Conservation (phyloP, 2,113 vertebrate genomes). For the Promerops cafer region DNA sequence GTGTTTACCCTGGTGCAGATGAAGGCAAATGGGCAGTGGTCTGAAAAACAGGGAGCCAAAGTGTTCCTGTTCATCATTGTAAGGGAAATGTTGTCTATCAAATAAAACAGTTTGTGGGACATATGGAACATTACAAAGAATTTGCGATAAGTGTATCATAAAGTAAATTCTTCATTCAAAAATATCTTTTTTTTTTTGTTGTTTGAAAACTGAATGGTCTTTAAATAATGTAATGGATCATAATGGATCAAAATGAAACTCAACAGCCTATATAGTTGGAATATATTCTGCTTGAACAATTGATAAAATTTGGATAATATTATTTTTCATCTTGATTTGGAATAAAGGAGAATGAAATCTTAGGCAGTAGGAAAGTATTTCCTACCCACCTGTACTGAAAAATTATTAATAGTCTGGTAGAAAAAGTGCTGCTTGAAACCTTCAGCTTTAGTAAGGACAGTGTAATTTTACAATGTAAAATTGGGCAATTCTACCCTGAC, state of each 20-base stretch:
- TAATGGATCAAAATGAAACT: neutral
- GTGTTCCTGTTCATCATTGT: neutral
- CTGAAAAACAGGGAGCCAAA: neutral
- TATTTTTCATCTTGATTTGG: neutral
- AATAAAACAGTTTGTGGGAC: neutral
- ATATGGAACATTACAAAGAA: neutral
- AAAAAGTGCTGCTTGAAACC: neutral
- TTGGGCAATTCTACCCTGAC: neutral
- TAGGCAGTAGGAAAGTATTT: neutral
- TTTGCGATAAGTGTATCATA: neutral
- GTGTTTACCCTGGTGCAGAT: neutral
- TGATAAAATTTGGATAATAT: neutral
- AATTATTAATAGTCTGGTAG: neutral
- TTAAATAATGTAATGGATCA: neutral
- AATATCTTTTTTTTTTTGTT: neutral
- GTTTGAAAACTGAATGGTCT: neutral
- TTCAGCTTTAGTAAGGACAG: neutral
- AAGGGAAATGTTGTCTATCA: neutral
- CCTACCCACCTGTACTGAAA: neutral
- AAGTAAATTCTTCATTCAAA: neutral
- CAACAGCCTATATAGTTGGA: neutral
- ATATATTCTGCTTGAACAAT: neutral
- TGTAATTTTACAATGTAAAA: neutral
- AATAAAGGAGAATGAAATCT: neutral
- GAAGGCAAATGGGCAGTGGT: neutral